Evolutionary conservation across 2,888 invertebrate species (phyloP), one percentile per base, ranked within the genome.

Genomic region (Sinohyriopsis cumingii): DNA sequence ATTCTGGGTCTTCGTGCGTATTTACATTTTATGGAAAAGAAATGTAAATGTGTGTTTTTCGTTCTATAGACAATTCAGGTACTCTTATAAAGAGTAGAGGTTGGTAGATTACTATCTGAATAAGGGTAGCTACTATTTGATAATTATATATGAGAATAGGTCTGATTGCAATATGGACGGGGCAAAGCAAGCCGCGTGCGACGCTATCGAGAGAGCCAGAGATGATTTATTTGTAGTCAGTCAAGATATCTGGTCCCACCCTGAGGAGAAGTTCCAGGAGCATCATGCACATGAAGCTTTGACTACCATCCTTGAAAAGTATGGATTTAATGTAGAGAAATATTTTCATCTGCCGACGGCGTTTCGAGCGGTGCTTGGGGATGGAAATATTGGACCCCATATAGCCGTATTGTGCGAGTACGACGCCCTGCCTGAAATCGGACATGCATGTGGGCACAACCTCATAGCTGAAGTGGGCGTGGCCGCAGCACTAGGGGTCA

Each of bases 401-500:
- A 7, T 33, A 9, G 33, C 33, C 33, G 33, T 33, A 33, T 33
- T 90, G 24, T 89, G 89, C 76, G 90, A 90, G 73, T 90, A 89
- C 73, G 90, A 90, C 74, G 90, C 90, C 20, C 72, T 89, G 19
- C 88, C 87, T 5, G 87, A 80, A 5, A 84, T 89, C 2, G 90
- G 90, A 1, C 90, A 90, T 76, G 89, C 89, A 1, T 89, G 89
- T 75, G 90, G 89, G 22, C 89, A 90, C 73, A 90, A 89, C 67
- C 76, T 90, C 53, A 87, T 88, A 22, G 85, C 88, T 4, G 88
- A 87, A 66, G 82, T 84, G 4, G 88, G 89, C 5, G 69, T 90
- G n/a, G 88, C 86, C 5, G 83, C 88, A 3, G 84, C 84, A 0
- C 60, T 89, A 1, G 88, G 84, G 5, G 69, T 88, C 19, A 84